Evolutionary conservation across 2,113 vertebrate species (phyloP), one percentile per base, ranked within the genome.

Genomic region (Melanerpes formicivorus): DNA sequence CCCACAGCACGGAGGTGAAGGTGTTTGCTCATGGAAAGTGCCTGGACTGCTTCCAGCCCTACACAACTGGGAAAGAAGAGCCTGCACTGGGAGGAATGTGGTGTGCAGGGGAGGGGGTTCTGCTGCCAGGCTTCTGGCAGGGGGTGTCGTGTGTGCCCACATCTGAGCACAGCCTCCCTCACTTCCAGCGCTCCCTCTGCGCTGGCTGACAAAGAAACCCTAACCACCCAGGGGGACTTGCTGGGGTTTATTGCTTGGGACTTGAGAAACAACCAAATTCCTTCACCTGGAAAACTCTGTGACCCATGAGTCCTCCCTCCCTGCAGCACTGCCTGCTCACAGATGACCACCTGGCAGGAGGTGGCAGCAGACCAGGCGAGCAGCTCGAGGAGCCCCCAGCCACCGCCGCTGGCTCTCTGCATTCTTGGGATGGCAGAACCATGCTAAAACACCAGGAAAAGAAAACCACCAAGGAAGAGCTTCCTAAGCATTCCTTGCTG

Each of bases 291-390:
- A 48, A 15, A 55, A 37, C 10, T 0, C 25, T 55, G 1, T 29
- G 70, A 56, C 14, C 9, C 26, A 9, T 0, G 3, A 63, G 34
- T 2, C 4, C 3, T 6, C 23, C 1, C 44, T 76, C 22, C 72
- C 65, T 30, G 7, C 64, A 32, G 80, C 72, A 6, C 14, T 1
- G 37, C 13, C 2, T 13, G 32, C 10, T 65, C 88, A 37, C 66
- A 15, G 23, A 18, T 0, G 6, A 42, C 10, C 2, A 30, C 48
- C 65, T 30, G 25, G 0, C 62, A 4, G 0, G 2, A 16, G 80
- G 58, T 18, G 2, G 62, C 25, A 2, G 27, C 18, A 40, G 40
- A 40, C 17, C 1, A 13, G 55, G 70, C 0, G 1, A 30, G 46
- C 67, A 11, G n/a, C 66, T 62, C 0, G 10, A 16, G 81, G 66